A percentile compares a stretch with the other conserved stretches of the same genome.
Conservation (phyloP, 2,888 invertebrate species). For the Macroteleia sp. region DNA sequence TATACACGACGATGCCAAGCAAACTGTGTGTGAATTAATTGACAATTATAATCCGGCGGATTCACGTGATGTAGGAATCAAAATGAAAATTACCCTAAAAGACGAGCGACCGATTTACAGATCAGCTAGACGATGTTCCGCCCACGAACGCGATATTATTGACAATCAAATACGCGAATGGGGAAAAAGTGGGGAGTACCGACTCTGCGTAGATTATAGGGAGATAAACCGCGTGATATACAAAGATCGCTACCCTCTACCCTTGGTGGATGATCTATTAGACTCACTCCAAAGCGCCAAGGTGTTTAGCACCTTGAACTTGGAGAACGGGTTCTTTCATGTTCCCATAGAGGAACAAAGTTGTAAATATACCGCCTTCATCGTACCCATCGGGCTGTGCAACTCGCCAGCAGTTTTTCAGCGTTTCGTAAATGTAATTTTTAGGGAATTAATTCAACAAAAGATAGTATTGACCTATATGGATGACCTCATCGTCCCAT, state of each 20-base stretch:
- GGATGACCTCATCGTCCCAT: too few relatives aligned
- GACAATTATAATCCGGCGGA: neutral
- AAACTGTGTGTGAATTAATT: neutral
- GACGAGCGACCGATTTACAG: neutral
- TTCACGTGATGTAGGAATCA: neutral
- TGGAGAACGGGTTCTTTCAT: conserved; percentile 69
- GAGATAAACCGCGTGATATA: conserved; percentile 69
- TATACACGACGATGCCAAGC: neutral
- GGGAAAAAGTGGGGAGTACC: conserved; percentile 66
- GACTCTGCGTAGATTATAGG: conserved; percentile 72
- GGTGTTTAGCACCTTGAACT: conserved; percentile 70
- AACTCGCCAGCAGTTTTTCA: too few relatives aligned
- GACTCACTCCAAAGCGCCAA: conserved; percentile 68
- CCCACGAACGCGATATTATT: neutral
- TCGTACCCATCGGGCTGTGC: conserved; percentile 65
- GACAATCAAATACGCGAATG: conserved; percentile 3
- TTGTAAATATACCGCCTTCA: conserved; percentile 68
- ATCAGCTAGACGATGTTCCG: neutral
- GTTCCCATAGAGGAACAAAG: conserved; percentile 48
- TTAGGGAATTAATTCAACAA: neutral
- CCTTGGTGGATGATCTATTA: conserved; percentile 69
- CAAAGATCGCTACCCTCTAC: conserved; percentile 66
- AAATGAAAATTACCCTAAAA: neutral
- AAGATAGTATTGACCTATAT: too few relatives aligned
- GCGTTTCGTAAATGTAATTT: neutral